Evolutionary conservation across 2,888 invertebrate genomes (phyloP).

Genomic region (Rhagonycha fulva): DNA sequence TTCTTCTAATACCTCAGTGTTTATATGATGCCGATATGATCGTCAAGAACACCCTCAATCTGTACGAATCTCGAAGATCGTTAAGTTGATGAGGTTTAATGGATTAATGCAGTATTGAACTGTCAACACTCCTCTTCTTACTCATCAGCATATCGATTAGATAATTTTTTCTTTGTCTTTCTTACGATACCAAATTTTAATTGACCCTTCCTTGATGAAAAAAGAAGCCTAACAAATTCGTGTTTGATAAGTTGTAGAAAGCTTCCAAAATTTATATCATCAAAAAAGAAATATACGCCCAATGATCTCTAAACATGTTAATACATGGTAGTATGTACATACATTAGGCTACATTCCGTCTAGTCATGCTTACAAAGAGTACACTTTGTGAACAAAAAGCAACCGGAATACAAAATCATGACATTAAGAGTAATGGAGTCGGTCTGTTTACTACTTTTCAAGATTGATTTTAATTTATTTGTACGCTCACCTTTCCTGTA

Average conservation of each 20-base stretch:
- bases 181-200: not conserved
- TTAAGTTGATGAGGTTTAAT: conserved; percentile 55
- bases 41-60: conserved; percentile 39
- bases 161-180: not conserved
- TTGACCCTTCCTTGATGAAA: not conserved
- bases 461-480: conserved; percentile 30
- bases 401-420: conserved; percentile 29
- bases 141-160: conserved; percentile 41
- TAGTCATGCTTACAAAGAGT: conserved; percentile 34
- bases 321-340: conserved; percentile 29
- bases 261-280: not conserved
- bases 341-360: conserved; percentile 29
- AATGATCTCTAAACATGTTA: conserved; percentile 27
- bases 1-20: conserved; percentile 12
- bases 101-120: conserved; percentile 56
- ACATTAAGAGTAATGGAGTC: conserved; percentile 31
- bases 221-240: not conserved
- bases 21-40: conserved; percentile 20
- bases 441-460: conserved; percentile 29
- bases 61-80: conserved; percentile 48
- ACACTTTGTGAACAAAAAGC: conserved; percentile 32
- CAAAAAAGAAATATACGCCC: conserved; percentile 9
- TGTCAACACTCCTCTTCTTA: conserved; percentile 52
- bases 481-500: conserved; percentile 5
- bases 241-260: not conserved